phyloP scores from a whole-genome alignment of 2,888 invertebrate species.

The Ypsolopha scabrella region DNA sequence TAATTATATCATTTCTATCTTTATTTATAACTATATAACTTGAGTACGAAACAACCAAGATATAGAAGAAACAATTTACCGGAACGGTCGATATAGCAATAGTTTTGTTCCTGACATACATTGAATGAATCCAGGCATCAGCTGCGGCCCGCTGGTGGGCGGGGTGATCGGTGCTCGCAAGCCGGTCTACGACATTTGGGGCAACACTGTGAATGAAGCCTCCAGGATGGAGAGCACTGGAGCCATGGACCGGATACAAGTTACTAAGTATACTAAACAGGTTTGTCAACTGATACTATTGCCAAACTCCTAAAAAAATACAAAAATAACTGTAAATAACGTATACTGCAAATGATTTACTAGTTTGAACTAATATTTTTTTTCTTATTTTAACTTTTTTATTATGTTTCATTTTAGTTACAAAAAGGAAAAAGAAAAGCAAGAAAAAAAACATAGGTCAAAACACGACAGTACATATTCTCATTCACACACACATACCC shows the following conservation, averaged over 20 bases:
- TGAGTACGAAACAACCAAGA: neutral
- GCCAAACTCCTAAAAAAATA: no score
- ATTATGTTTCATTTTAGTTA: no score
- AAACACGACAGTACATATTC: no score
- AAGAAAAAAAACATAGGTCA: no score
- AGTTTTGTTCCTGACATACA: neutral
- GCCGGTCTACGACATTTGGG: conserved; percentile 98
- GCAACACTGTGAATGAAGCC: conserved; percentile 96
- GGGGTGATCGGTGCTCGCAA: conserved; percentile 97
- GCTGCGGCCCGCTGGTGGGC: conserved; percentile 92
- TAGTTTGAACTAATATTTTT: no score
- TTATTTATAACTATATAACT: no score
- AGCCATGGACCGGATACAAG: conserved; percentile 89
- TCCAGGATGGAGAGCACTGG: conserved; percentile 98
- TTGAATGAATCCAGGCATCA: conserved; percentile 74
- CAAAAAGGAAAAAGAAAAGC: no score
- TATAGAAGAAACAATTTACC: neutral
- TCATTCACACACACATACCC: no score
- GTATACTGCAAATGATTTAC: no score
- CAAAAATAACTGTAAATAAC: no score
- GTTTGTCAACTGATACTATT: conserved; percentile 31
- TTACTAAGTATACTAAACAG: conserved; percentile 85
- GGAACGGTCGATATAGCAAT: neutral
- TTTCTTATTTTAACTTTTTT: no score
- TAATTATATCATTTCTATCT: no score